Evolutionary conservation across 2,888 invertebrate genomes (phyloP).

Genomic region (Liposcelis brunnea): DNA sequence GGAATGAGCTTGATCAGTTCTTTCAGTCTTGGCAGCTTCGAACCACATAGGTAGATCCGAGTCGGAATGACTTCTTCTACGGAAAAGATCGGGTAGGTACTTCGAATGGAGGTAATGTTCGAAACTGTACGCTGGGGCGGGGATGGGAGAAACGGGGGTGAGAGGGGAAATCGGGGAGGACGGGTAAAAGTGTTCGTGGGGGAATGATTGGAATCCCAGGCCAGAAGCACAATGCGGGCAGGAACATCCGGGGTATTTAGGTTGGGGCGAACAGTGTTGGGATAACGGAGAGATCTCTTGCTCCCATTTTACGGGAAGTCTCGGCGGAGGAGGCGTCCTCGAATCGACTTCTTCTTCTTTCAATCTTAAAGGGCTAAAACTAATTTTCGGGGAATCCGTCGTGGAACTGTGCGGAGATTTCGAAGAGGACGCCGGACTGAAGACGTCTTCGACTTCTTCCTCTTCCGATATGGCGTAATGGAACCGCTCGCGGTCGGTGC

Average conservation of each 20-base stretch:
- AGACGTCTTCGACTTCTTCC: slow-evolving; percentile 39
- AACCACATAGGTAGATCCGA: slow-evolving; percentile 42
- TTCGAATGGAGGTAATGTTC: slow-evolving; percentile 44
- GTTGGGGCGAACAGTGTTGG: slow-evolving; percentile 13
- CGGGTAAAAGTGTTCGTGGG: slow-evolving; percentile 33
- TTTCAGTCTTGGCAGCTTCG: slow-evolving; percentile 28
- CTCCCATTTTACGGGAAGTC: slow-evolving; percentile 14
- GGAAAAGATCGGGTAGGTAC: slow-evolving; percentile 42
- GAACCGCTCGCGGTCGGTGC: slow-evolving; percentile 24
- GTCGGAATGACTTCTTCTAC: slow-evolving; percentile 45
- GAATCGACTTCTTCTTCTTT: slow-evolving; percentile 28
- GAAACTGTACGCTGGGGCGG: slow-evolving; percentile 38
- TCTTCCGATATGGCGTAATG: slow-evolving; percentile 23
- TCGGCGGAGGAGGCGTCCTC: slow-evolving; percentile 16
- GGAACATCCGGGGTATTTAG: slow-evolving; percentile 24
- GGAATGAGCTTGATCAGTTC: slow-evolving; percentile 18
- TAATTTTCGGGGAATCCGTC: slow-evolving; percentile 33
- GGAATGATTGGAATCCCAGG: slow-evolving; percentile 19
- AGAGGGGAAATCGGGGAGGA: slow-evolving; percentile 38
- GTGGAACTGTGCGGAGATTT: slow-evolving; percentile 35
- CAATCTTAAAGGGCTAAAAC: slow-evolving; percentile 36
- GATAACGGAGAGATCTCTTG: slow-evolving; percentile 10
- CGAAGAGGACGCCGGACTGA: slow-evolving; percentile 37
- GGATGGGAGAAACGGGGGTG: slow-evolving; percentile 30
- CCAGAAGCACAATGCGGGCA: slow-evolving; percentile 20